Conservation (phyloP, 2,888 invertebrate species). For the Lasioglossum malachurum region DNA sequence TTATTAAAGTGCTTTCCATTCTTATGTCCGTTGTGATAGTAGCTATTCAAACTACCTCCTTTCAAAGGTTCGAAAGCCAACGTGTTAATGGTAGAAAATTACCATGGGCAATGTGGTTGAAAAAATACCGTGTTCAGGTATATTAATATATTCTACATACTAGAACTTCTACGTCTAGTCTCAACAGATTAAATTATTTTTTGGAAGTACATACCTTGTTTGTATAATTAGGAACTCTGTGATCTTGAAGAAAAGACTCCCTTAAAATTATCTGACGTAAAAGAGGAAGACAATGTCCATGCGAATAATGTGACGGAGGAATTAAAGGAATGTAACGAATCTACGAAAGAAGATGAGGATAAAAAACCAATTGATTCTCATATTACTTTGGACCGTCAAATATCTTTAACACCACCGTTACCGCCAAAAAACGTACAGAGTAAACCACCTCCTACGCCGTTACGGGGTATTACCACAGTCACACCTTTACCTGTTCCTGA, state of each 20-base stretch:
- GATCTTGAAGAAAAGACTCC: slow-evolving; percentile 79
- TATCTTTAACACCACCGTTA: slow-evolving; percentile 81
- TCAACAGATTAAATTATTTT: slow-evolving; percentile 16
- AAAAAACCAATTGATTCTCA: slow-evolving; percentile 52
- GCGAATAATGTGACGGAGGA: neutral
- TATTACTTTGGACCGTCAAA: slow-evolving; percentile 75
- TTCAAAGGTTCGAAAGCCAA: slow-evolving; percentile 92
- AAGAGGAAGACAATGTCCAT: slow-evolving; percentile 29
- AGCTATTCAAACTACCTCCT: slow-evolving; percentile 90
- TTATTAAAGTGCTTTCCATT: slow-evolving; percentile 89
- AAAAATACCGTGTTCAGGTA: slow-evolving; percentile 80
- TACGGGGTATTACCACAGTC: slow-evolving; percentile 81
- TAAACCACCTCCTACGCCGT: slow-evolving; percentile 81
- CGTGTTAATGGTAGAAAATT: slow-evolving; percentile 90
- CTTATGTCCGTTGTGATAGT: slow-evolving; percentile 89
- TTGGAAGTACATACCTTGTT: slow-evolving; percentile 3
- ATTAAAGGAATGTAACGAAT: slow-evolving; percentile 13
- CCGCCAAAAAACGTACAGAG: slow-evolving; percentile 82
- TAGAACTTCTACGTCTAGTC: neutral
- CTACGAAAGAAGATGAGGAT: slow-evolving; percentile 32
- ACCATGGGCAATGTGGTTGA: slow-evolving; percentile 89
- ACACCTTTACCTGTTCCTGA: slow-evolving; percentile 80
- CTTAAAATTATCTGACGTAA: slow-evolving; percentile 59
- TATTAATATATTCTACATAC: neutral
- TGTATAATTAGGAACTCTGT: slow-evolving; percentile 73